phyloP scores from a whole-genome alignment of 2,113 vertebrate genomes.

The Megalops atlanticus region DNA sequence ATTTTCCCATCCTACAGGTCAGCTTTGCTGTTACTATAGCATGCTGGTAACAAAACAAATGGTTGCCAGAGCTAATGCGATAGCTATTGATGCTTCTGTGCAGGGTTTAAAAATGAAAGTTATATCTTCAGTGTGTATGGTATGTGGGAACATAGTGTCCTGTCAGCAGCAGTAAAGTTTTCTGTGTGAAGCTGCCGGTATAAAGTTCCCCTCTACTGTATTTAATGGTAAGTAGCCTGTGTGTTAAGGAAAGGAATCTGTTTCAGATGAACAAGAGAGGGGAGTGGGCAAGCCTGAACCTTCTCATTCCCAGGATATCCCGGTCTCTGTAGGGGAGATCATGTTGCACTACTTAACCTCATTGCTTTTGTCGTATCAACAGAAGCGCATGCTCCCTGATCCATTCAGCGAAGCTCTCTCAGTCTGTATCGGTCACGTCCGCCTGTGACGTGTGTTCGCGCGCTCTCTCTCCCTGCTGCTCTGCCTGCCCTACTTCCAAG shows the following conservation, averaged over 20 bases:
- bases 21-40: constrained; percentile 1
- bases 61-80: background rate
- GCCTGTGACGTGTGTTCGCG: constrained; percentile 27
- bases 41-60: background rate
- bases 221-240: background rate
- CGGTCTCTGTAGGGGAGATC: background rate
- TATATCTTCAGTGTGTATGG: background rate
- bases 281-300: background rate
- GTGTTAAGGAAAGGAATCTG: background rate
- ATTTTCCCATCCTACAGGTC: background rate
- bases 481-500: constrained; percentile 51
- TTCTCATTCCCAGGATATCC: background rate
- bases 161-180: background rate
- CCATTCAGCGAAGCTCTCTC: constrained; percentile 13
- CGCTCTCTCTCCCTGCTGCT: constrained; percentile 31
- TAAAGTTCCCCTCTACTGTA: background rate
- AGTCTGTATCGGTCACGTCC: constrained; percentile 25
- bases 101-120: background rate
- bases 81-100: background rate
- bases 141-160: background rate
- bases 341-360: background rate
- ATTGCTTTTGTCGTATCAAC: background rate
- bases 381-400: background rate
- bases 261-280: background rate
- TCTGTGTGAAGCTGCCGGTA: background rate